Conservation (phyloP, 2,888 invertebrate species). For the Tachina lurida region DNA sequence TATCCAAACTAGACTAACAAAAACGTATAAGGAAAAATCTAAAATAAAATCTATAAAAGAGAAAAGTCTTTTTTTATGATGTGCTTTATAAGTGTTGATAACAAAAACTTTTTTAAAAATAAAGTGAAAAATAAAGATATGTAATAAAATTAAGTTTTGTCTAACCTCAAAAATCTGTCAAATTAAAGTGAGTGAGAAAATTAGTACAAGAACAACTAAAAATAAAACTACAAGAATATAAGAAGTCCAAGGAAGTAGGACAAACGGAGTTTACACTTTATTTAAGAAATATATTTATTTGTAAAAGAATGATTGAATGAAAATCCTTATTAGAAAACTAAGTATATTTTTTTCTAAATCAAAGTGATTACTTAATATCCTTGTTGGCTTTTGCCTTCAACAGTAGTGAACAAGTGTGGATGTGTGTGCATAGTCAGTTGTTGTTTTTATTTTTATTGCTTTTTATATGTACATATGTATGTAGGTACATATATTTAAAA, state of each 20-base stretch:
- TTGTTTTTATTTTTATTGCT: conserved; percentile 67
- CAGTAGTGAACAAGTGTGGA: conserved; percentile 4
- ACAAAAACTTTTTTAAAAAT: conserved; percentile 37
- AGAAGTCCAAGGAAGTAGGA: neutral
- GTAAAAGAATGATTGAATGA: conserved; percentile 22
- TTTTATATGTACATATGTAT: conserved; percentile 50
- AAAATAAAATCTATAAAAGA: neutral
- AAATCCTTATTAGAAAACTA: neutral
- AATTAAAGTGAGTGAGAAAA: conserved; percentile 55
- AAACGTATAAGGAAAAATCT: conserved; percentile 27
- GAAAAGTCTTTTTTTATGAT: conserved; percentile 25
- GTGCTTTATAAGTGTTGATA: conserved; percentile 26
- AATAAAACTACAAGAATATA: neutral
- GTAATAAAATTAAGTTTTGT: conserved; percentile 51
- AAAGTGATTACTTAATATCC: conserved; percentile 75
- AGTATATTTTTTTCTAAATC: conserved; percentile 17
- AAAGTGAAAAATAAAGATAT: conserved; percentile 14
- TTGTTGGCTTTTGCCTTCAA: conserved; percentile 60
- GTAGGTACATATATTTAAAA: conserved; percentile 42
- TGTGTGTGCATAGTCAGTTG: conserved; percentile 1
- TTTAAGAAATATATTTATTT: neutral
- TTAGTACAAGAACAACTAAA: neutral
- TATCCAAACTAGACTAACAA: conserved; percentile 49
- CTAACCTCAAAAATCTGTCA: conserved; percentile 61
- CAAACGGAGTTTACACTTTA: neutral